Conservation (phyloP, 2,888 invertebrate genomes). For the Drosophila mimetica region DNA sequence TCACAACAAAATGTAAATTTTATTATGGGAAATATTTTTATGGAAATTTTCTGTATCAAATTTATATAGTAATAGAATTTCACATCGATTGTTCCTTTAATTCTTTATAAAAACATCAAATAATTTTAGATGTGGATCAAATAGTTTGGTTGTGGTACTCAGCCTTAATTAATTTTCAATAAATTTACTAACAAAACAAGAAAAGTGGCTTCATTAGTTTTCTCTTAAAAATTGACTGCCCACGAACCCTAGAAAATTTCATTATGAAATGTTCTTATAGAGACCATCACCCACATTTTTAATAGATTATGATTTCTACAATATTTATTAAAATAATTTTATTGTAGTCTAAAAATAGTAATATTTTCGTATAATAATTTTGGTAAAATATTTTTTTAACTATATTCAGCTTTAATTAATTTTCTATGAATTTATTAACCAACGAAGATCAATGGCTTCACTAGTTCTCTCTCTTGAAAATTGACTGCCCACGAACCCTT, state of each 20-base stretch:
- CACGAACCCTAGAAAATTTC: constrained; percentile 20
- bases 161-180: not conserved
- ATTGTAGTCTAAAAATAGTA: no score
- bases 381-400: not conserved
- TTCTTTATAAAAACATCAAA: no score
- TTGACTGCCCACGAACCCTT: constrained; percentile 5
- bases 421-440: not conserved
- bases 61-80: no score
- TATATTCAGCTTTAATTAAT: not conserved
- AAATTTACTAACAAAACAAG: not conserved
- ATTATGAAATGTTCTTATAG: constrained; percentile 22
- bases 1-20: not conserved
- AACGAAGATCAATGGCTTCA: not conserved
- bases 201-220: not conserved
- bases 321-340: no score
- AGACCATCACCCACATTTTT: constrained; percentile 4
- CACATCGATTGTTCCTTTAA: no score
- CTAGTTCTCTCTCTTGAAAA: not conserved
- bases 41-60: not conserved
- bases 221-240: not conserved
- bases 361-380: no score
- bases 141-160: no score
- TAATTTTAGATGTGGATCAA: no score
- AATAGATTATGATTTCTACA: no score
- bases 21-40: not conserved